A percentile compares a stretch with the other conserved stretches of the same genome.
Evolutionary conservation across 2,888 invertebrate genomes (phyloP).

Genomic region (Meteorus colon): DNA sequence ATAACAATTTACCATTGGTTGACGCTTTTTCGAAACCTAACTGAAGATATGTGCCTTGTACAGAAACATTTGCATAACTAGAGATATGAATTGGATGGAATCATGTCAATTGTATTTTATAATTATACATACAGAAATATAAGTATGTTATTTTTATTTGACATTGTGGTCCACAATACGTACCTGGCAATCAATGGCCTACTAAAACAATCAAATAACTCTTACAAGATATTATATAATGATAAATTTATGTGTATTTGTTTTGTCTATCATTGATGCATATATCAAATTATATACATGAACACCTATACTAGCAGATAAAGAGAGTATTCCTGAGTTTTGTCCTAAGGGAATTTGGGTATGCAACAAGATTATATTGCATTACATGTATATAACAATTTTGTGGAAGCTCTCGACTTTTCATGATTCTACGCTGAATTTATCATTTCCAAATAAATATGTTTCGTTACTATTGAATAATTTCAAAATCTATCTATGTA

Average conservation of each 20-base stretch:
- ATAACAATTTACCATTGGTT: not conserved
- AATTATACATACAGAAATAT: not conserved
- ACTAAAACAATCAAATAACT: not conserved
- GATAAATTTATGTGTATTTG: not conserved
- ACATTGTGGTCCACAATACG: not conserved
- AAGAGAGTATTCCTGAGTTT: not conserved
- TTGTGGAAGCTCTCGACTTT: not conserved
- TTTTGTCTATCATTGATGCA: not conserved
- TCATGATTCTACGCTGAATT: not conserved
- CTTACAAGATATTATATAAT: not conserved
- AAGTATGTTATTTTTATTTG: not conserved
- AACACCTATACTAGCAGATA: not conserved
- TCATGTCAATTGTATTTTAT: slow-evolving; percentile 1
- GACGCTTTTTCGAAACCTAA: not conserved
- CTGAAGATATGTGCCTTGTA: slow-evolving; percentile 30
- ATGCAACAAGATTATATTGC: not conserved
- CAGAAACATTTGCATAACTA: not conserved
- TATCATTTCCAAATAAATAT: not conserved
- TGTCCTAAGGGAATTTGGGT: not conserved
- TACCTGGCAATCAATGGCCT: not conserved
- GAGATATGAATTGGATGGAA: not conserved
- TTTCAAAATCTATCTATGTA: not conserved
- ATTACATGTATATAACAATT: not conserved
- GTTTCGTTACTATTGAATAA: not conserved
- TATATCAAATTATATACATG: not conserved